Evolutionary conservation across 2,888 invertebrate genomes (phyloP).

Genomic region (Chloroclystis v-ata): DNA sequence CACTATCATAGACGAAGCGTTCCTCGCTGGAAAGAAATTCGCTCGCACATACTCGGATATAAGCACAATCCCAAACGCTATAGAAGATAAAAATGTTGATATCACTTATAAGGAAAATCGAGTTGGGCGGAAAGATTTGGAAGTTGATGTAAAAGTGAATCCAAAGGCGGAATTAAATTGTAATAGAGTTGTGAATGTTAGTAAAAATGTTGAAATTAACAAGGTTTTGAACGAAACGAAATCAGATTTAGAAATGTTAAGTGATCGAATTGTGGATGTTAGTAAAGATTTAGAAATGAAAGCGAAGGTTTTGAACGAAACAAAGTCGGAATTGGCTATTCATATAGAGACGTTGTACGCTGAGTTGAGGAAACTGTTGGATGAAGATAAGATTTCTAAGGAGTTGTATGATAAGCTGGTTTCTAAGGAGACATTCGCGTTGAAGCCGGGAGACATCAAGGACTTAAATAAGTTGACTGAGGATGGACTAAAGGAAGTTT

Average conservation of each 20-base stretch:
- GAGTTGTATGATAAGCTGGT: constrained; percentile 62
- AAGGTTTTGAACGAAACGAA: too few species aligned
- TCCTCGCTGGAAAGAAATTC: constrained; percentile 85
- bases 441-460: constrained; percentile 69
- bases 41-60: constrained; percentile 78
- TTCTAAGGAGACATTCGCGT: constrained; percentile 61
- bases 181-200: too few species aligned
- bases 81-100: constrained; percentile 40
- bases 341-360: constrained; percentile 43
- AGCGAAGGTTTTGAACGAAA: constrained; percentile 36
- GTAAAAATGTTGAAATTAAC: too few species aligned
- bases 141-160: too few species aligned
- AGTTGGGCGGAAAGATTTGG: too few species aligned
- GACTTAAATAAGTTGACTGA: constrained; percentile 65
- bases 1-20: constrained; percentile 85
- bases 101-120: constrained; percentile 52
- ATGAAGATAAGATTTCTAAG: constrained; percentile 61
- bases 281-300: constrained; percentile 41
- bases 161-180: too few species aligned
- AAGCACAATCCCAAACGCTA: constrained; percentile 22
- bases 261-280: constrained; percentile 37
- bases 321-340: constrained; percentile 31
- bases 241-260: too few species aligned
- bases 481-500: constrained; percentile 50
- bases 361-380: constrained; percentile 51